phyloP scores from a whole-genome alignment of 2,888 invertebrate genomes.

The Netelia inedita region DNA sequence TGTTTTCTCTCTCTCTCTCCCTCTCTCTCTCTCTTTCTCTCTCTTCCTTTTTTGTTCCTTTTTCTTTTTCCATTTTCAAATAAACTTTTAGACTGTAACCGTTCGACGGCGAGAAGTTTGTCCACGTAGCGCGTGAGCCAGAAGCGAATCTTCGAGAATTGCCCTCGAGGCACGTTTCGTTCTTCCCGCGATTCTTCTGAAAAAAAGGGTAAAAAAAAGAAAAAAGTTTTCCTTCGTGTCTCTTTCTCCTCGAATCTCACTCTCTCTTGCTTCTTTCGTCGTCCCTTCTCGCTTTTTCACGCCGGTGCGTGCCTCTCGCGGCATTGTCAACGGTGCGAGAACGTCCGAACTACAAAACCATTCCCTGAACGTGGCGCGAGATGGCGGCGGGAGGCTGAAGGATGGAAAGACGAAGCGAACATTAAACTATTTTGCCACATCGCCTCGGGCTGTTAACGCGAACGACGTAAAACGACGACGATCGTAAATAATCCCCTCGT shows the following conservation, averaged over 20 bases:
- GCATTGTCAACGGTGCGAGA: not conserved
- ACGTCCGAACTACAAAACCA: not conserved
- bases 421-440: constrained; percentile 39
- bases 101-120: constrained; percentile 22
- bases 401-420: constrained; percentile 1
- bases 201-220: not conserved
- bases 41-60: constrained; percentile 27
- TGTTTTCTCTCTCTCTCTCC: not conserved
- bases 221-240: not conserved
- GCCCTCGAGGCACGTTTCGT: constrained; percentile 12
- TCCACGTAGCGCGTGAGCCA: constrained; percentile 35
- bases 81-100: constrained; percentile 7
- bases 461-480: constrained; percentile 55
- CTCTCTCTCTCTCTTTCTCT: constrained; percentile 29
- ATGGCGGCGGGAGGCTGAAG: not conserved
- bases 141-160: constrained; percentile 53
- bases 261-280: not conserved
- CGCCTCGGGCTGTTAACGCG: constrained; percentile 38
- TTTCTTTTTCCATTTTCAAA: constrained; percentile 29
- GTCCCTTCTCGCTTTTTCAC: not conserved
- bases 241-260: not conserved
- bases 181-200: constrained; percentile 9
- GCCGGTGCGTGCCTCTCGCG: no score
- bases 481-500: constrained; percentile 57
- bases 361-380: not conserved